These are phyloP conservation scores for Hippocampus guttulatus DNA, from an alignment of 2,113 vertebrate species.

Conservation along the genomic window DNA sequence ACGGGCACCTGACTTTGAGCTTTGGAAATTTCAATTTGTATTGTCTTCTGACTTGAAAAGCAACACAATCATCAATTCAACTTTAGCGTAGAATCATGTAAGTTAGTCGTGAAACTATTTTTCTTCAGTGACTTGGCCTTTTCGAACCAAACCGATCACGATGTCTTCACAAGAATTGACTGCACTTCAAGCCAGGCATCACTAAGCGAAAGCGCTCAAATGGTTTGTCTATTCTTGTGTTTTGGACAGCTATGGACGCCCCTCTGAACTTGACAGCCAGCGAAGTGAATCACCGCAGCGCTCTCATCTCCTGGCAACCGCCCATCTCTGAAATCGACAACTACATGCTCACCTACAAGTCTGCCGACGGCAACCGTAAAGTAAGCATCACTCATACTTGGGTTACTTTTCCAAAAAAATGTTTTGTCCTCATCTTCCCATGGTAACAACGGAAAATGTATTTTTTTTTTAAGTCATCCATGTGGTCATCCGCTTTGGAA, in stretches of 20 bases:
- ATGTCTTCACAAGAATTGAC: not conserved
- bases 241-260: slow-evolving; percentile 83
- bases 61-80: not conserved
- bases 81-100: not conserved
- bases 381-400: slow-evolving; percentile 59
- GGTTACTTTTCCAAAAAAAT: not conserved
- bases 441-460: not conserved
- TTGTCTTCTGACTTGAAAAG: not conserved
- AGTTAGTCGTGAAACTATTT: not conserved
- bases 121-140: not conserved
- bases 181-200: not conserved
- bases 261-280: slow-evolving; percentile 89
- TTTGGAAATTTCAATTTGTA: not conserved
- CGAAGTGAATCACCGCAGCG: slow-evolving; percentile 88
- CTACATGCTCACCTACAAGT: slow-evolving; percentile 92
- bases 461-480: too few species aligned
- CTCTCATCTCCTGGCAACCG: slow-evolving; percentile 90
- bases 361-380: slow-evolving; percentile 83
- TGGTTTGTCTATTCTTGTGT: not conserved
- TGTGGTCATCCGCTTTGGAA: not conserved
- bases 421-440: not conserved
- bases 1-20: slow-evolving; percentile 11
- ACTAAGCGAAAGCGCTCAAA: not conserved
- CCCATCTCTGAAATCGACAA: slow-evolving; percentile 88
- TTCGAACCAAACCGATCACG: not conserved